A percentile compares a stretch with the other conserved stretches of the same genome.
Conservation (phyloP, 2,888 invertebrate genomes). For the Serripes groenlandicus region DNA sequence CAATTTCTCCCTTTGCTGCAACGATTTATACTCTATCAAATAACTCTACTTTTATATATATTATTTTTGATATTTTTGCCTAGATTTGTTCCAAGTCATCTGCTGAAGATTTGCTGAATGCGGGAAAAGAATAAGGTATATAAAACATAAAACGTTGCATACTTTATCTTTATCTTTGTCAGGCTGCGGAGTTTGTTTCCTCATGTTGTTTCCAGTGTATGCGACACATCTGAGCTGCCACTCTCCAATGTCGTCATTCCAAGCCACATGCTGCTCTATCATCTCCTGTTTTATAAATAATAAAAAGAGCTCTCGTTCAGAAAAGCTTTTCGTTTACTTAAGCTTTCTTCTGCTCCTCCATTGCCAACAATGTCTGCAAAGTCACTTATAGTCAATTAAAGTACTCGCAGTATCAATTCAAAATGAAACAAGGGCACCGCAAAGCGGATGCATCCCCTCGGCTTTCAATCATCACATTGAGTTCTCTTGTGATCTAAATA, state of each 20-base stretch:
- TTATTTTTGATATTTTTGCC: neutral
- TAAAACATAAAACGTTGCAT: too few relatives aligned
- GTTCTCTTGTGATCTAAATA: too few relatives aligned
- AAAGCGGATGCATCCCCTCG: too few relatives aligned
- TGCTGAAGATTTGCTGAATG: neutral
- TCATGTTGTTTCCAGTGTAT: slow-evolving; percentile 99
- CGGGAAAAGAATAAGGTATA: neutral
- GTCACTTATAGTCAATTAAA: too few relatives aligned
- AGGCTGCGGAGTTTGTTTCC: slow-evolving; percentile 88
- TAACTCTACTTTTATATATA: neutral
- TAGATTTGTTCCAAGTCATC: too few relatives aligned
- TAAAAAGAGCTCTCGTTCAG: too few relatives aligned
- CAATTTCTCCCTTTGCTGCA: slow-evolving; percentile 3
- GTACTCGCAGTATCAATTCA: too few relatives aligned
- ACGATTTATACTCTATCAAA: neutral
- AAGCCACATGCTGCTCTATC: slow-evolving; percentile 95
- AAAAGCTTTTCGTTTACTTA: too few relatives aligned
- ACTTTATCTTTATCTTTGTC: slow-evolving; percentile 86
- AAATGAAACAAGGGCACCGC: too few relatives aligned
- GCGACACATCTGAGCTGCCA: slow-evolving; percentile 99
- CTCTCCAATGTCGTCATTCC: slow-evolving; percentile 99
- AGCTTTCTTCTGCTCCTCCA: too few relatives aligned
- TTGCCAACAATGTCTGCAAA: too few relatives aligned
- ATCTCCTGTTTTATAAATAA: slow-evolving; percentile 90
- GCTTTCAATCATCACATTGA: too few relatives aligned